Conservation (phyloP, 2,888 invertebrate genomes). For the Corythucha ciliata region DNA sequence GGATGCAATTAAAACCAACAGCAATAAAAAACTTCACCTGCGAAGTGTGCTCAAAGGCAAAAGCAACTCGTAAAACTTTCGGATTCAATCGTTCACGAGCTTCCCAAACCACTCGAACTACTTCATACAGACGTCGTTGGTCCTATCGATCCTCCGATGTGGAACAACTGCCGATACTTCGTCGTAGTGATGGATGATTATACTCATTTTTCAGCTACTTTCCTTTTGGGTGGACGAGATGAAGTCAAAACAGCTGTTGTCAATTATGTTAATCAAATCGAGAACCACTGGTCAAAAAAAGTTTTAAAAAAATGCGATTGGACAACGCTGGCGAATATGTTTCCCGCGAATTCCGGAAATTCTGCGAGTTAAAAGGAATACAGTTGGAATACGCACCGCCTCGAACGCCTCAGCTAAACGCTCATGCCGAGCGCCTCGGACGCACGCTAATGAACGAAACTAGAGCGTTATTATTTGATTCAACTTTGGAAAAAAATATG, state of each 20-base stretch:
- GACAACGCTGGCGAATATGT: constrained; percentile 4
- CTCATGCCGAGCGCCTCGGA: constrained; percentile 14
- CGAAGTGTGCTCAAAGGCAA: too few species aligned
- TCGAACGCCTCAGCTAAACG: constrained; percentile 13
- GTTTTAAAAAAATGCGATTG: constrained; percentile 11
- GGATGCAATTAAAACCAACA: too few species aligned
- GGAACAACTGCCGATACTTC: constrained; percentile 12
- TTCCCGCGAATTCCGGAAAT: constrained; percentile 9
- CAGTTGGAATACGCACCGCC: constrained; percentile 15
- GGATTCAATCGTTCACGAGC: too few species aligned
- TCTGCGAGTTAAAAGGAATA: constrained; percentile 9
- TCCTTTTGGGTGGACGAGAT: neutral
- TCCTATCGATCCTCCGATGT: neutral
- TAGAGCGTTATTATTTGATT: constrained; percentile 1
- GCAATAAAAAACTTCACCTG: too few species aligned
- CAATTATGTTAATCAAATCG: constrained; percentile 8
- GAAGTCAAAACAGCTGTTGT: constrained; percentile 5
- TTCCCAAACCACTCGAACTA: too few species aligned
- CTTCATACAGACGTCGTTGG: constrained; percentile 14
- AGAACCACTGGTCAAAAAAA: constrained; percentile 9
- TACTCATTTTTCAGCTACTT: constrained; percentile 1
- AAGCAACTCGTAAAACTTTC: too few species aligned
- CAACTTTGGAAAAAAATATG: neutral
- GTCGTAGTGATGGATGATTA: constrained; percentile 7
- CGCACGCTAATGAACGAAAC: constrained; percentile 11